Base-by-base conservation (phyloP, 2,888 invertebrate genomes). In the Cheilosia urbana region DNA sequence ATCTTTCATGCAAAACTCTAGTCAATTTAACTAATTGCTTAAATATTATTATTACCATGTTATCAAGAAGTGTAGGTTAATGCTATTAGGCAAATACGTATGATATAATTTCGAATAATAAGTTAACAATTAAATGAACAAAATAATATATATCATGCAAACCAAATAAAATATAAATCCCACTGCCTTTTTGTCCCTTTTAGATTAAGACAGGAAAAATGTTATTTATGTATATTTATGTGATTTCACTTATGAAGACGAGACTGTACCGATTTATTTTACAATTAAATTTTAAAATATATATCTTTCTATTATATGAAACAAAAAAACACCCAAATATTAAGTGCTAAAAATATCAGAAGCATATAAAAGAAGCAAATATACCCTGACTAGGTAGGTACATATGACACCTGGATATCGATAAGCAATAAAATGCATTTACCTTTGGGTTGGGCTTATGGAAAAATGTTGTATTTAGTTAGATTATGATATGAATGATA, bases 201-300 rank as follows among this genome's bases (percentile, higher is more conserved):
- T 65, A 80, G 24, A 80, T 75, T 65, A 84, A 58, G 69, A 80
- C 80, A 51, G 65, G 65, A 40, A 80, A 68, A 73, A 71, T 75
- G 69, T 84, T 80, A 80, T 71, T 79, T 80, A 80, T 79, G 63
- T 80, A 69, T 73, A 69, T 83, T 79, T 83, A 83, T 83, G 83
- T 83, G 84, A 84, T 84, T 84, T 60, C 71, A 80, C 80, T 80
- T 84, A 58, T 80, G 80, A 80, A 80, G 84, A 84, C 84, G 84
- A 84, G 84, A 84, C 84, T 84, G 84, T 80, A 71, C 49, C 75
- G 69, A 65, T 55, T 84, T 60, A 65, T 79, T 79, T 63, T 42
- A 72, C 49, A 72, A 75, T 47, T n/a, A 65, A 80, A 58, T 27
- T 17, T 58, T 34, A 40, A 71, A 45, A 21, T 11, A 60, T 9